Evolutionary conservation across 2,797 vertebrate species (phyloP).

Genomic region (Notamacropus eugenii): DNA sequence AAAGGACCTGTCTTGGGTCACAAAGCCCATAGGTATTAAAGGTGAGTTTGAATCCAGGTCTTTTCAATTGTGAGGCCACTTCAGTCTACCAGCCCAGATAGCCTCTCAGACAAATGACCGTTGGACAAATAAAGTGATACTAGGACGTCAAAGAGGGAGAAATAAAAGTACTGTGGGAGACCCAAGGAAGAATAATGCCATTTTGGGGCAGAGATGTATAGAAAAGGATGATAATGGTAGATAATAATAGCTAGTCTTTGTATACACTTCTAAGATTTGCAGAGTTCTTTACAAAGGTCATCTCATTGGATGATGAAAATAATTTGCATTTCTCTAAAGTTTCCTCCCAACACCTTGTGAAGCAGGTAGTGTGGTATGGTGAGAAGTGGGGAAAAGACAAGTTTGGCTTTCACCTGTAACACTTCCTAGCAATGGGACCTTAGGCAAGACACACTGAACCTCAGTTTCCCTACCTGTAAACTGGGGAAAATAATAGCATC

Average conservation of each 20-base stretch:
- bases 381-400: too few relatives aligned
- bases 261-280: background rate
- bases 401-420: background rate
- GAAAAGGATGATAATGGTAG: background rate
- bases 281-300: background rate
- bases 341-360: background rate
- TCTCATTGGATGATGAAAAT: background rate
- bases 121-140: background rate
- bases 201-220: background rate
- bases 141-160: background rate
- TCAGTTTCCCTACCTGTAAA: background rate
- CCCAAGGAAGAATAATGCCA: background rate
- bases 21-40: background rate
- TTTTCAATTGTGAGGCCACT: background rate
- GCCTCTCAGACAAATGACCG: background rate
- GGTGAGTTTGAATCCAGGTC: background rate
- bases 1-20: background rate
- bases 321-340: background rate
- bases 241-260: background rate
- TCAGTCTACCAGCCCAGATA: background rate
- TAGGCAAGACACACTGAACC: background rate
- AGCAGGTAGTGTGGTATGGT: too few relatives aligned
- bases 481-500: background rate
- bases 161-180: background rate
- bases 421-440: background rate